These are phyloP conservation scores for Ursus arctos DNA, from an alignment of 2,113 vertebrate species.

Conservation along the genomic window DNA sequence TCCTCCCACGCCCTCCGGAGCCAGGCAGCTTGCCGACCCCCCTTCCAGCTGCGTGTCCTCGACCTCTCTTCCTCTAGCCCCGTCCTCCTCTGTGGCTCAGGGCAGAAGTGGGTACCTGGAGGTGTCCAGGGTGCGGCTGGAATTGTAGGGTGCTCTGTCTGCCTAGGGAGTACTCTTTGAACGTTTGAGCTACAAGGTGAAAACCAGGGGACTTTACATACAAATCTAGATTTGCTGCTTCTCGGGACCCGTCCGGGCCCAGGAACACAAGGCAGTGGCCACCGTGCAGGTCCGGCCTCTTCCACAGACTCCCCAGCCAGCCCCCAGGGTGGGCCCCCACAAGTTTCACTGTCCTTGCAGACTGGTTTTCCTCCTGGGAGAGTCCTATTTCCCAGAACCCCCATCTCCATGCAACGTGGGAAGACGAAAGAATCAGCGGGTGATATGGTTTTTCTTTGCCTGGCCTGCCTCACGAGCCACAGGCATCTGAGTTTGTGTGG, in stretches of 20 bases:
- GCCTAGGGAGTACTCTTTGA: neutral
- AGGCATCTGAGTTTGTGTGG: neutral
- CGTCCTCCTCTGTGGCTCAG: neutral
- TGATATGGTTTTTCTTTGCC: accelerated
- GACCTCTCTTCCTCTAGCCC: accelerated
- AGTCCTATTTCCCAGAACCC: neutral
- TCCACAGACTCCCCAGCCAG: accelerated
- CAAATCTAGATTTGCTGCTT: neutral
- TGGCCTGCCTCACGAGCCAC: neutral
- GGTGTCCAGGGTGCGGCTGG: neutral
- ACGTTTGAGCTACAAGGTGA: neutral
- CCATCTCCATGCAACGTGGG: neutral
- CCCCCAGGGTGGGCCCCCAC: accelerated
- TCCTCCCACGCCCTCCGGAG: neutral
- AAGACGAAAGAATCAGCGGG: neutral
- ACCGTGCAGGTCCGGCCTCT: neutral
- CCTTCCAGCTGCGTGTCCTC: neutral
- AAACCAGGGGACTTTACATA: neutral
- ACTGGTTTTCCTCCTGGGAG: neutral
- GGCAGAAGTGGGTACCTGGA: neutral
- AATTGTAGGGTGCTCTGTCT: neutral
- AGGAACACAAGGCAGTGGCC: no score
- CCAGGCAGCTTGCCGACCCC: neutral
- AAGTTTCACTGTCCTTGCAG: neutral
- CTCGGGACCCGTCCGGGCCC: neutral